A percentile compares a stretch with the other conserved stretches of the same genome.
Conservation (phyloP, 2,888 invertebrate genomes). For the Choreutis nemorana region DNA sequence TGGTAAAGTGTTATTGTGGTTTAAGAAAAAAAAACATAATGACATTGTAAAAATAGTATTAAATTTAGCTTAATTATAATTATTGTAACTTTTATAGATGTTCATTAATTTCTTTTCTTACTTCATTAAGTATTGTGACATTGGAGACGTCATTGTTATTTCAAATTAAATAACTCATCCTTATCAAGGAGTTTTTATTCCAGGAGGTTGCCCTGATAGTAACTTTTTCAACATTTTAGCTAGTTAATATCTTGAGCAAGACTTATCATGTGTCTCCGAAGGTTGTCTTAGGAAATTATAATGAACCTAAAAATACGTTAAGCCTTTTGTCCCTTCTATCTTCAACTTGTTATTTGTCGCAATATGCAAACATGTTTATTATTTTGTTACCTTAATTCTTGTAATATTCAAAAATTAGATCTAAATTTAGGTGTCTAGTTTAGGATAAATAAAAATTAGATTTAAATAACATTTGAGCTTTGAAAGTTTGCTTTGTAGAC, state of each 20-base stretch:
- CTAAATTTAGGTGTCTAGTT: slow-evolving; percentile 39
- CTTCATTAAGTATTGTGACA: slow-evolving; percentile 65
- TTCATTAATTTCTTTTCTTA: slow-evolving; percentile 64
- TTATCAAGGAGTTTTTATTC: slow-evolving; percentile 59
- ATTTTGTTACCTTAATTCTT: slow-evolving; percentile 20
- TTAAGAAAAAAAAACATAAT: slow-evolving; percentile 61
- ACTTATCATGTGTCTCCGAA: no score
- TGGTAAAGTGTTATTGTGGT: slow-evolving; percentile 64
- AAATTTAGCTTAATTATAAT: slow-evolving; percentile 66
- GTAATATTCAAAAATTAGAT: slow-evolving; percentile 32
- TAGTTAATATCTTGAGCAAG: no score
- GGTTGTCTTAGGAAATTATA: no score
- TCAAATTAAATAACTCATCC: slow-evolving; percentile 65
- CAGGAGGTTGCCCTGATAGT: no score
- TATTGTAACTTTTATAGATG: slow-evolving; percentile 67
- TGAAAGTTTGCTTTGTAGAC: slow-evolving; percentile 47
- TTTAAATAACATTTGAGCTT: slow-evolving; percentile 45
- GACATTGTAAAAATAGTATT: slow-evolving; percentile 67
- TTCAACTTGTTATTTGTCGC: slow-evolving; percentile 1
- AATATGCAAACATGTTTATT: slow-evolving; percentile 1
- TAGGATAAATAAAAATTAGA: slow-evolving; percentile 44
- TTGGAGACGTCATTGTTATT: slow-evolving; percentile 66
- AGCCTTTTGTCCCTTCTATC: not conserved
- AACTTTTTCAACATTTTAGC: no score
- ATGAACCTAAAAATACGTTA: not conserved